A percentile compares a stretch with the other conserved stretches of the same genome.
These are phyloP conservation scores for Lophura nycthemera DNA, from an alignment of 2,113 vertebrate genomes.

Conservation along the genomic window DNA sequence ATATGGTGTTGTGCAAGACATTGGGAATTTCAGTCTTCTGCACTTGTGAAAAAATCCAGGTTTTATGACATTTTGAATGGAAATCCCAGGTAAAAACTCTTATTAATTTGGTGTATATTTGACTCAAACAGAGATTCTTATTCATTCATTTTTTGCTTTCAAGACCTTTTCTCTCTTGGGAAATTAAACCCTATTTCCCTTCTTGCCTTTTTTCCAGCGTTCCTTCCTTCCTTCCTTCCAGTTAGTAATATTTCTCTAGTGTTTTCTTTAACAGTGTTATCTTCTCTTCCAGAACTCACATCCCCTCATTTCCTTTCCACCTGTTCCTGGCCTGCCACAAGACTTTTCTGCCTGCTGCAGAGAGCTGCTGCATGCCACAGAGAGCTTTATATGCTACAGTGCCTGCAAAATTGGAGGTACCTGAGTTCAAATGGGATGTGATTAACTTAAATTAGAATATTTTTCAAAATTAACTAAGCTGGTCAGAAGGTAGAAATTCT, in stretches of 20 bases:
- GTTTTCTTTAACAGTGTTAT: not conserved
- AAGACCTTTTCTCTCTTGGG: not conserved
- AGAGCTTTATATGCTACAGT: accelerated
- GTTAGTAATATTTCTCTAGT: not conserved
- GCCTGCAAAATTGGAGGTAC: not conserved
- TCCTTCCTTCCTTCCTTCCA: not conserved
- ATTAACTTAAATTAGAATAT: not conserved
- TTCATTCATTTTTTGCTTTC: not conserved
- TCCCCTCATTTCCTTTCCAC: not conserved
- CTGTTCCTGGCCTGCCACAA: not conserved
- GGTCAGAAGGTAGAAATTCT: not conserved
- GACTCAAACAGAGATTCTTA: not conserved
- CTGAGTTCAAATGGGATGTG: not conserved
- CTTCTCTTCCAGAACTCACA: not conserved
- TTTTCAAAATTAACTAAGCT: not conserved
- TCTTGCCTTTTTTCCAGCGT: not conserved
- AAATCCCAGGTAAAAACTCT: not conserved
- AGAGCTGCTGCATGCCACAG: accelerated
- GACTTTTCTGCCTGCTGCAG: not conserved
- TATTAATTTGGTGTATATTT: not conserved
- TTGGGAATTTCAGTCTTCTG: not conserved
- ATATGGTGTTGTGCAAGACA: not conserved
- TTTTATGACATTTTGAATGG: not conserved
- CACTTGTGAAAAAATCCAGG: not conserved
- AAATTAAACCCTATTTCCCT: not conserved